These are phyloP conservation scores for Stomatorhinus ivindoensis DNA, from an alignment of 2,113 vertebrate genomes.

Conservation along the genomic window DNA sequence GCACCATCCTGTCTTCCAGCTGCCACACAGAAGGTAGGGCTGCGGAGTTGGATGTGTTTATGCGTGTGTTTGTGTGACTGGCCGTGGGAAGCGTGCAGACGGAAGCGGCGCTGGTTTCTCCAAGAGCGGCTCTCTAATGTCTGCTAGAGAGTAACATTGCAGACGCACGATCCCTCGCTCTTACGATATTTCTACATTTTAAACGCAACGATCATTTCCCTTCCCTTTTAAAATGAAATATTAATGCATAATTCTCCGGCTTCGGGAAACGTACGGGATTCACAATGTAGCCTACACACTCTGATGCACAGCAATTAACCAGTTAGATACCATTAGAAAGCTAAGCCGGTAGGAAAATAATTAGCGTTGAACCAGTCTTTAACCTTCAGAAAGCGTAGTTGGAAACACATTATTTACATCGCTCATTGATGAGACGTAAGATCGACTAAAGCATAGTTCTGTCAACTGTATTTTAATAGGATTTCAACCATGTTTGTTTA, in stretches of 20 bases:
- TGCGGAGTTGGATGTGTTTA: not conserved
- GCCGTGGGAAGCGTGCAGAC: not conserved
- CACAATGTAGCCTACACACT: not conserved
- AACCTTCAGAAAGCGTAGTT: not conserved
- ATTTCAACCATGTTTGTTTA: not conserved
- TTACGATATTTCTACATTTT: not conserved
- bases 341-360: not conserved
- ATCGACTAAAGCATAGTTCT: not conserved
- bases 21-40: constrained; percentile 73
- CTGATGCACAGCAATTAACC: not conserved
- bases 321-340: not conserved
- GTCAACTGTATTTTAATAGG: not conserved
- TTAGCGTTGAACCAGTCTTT: not conserved
- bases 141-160: not conserved
- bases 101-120: not conserved
- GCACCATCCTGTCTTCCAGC: constrained; percentile 71
- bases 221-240: not conserved
- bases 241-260: not conserved
- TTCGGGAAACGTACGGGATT: not conserved
- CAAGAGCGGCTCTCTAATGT: not conserved
- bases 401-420: not conserved
- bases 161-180: not conserved
- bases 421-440: not conserved
- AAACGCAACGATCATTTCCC: not conserved
- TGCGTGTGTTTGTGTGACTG: not conserved